Evolutionary conservation across 1,140 invertebrate species (phyloP), one percentile per base, ranked within the genome.

Genomic region (Tetramorium alpestre): DNA sequence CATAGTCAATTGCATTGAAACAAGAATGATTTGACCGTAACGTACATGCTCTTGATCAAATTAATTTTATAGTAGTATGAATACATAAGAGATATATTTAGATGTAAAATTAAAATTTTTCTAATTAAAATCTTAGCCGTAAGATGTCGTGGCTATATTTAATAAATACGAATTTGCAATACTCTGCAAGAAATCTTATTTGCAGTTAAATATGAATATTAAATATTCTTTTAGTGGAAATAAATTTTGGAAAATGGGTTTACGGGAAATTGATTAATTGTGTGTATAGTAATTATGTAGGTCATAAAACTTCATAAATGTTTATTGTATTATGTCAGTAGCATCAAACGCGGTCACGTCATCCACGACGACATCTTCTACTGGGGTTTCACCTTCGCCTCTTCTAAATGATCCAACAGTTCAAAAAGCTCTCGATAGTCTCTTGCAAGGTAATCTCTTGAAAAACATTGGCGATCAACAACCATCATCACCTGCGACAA

Each of bases 341-440:
- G 92, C 91, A 89, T 87, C 92, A 87, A 82, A 92, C 60, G 90
- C 87, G 65, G 84, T 88, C 64, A 67, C 89, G 85, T 77, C 93
- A 72, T 81, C 93, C 13, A 89, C 91, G 49, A 91, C 92, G 13
- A 91, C 92, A 18, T 75, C 89, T 33, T 85, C 90, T 76, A 88
- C 92, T 1, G 91, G 91, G 85, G 94, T 95, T 78, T 94, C 94
- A 25, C 93, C 95, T 6, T 95, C 96, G 3, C 96, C 96, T n/a
- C 92, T 97, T 22, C 94, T 97, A 3, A 97, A 96, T 72, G 97
- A 98, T 94, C 96, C 96, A 0, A 97, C 97, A 2, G 96, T 98
- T 1, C 96, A 97, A 94, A 97, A 97, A 93, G 97, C 97, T 1
- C 94, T 98, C 62, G 97, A 98, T 92, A 97, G 97, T 88, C 96